phyloP scores from a whole-genome alignment of 2,113 vertebrate species.

The Ptilorrhoa leucosticta region DNA sequence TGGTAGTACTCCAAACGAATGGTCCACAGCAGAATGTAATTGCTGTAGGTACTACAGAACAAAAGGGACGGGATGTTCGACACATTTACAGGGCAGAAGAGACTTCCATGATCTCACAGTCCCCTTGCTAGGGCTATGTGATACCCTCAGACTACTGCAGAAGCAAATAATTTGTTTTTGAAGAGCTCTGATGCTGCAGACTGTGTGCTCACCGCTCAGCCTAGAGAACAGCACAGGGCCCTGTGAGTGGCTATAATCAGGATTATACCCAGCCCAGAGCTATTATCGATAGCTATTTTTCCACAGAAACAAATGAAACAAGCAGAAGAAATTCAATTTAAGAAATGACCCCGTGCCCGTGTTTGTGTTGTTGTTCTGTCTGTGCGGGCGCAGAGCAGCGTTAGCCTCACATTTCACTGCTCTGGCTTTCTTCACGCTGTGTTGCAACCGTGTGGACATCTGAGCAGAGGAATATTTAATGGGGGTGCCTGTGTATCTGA shows the following conservation, averaged over 20 bases:
- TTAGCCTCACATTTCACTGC: slow-evolving; percentile 57
- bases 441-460: neutral
- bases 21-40: slow-evolving; percentile 45
- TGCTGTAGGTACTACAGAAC: slow-evolving; percentile 35
- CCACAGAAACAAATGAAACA: slow-evolving; percentile 58
- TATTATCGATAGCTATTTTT: slow-evolving; percentile 38
- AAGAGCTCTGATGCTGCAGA: neutral
- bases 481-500: neutral
- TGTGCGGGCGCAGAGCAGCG: slow-evolving; percentile 29
- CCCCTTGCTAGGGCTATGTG: neutral
- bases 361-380: slow-evolving; percentile 55
- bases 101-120: neutral
- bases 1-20: slow-evolving; percentile 21
- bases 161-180: neutral
- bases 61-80: neutral
- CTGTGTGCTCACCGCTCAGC: neutral
- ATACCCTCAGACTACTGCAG: neutral
- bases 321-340: slow-evolving; percentile 65
- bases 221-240: neutral
- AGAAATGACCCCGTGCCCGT: slow-evolving; percentile 11
- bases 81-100: neutral
- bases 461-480: neutral
- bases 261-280: neutral
- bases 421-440: slow-evolving; percentile 8
- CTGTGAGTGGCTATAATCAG: neutral